Evolutionary conservation across 2,113 vertebrate genomes (phyloP).

Genomic region (Zootoca vivipara): DNA sequence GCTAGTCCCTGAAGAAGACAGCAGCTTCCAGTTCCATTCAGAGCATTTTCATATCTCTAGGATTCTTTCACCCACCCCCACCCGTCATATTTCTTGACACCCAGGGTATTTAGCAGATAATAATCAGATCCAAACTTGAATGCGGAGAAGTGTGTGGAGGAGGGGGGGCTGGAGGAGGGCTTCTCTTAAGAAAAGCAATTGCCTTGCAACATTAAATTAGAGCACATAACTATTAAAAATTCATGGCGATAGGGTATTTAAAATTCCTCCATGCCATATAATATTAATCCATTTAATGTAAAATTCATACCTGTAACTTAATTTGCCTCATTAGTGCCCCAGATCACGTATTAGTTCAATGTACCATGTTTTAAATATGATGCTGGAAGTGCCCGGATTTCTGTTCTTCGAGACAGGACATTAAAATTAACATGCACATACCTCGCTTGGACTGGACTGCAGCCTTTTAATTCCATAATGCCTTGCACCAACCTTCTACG

Average conservation of each 20-base stretch:
- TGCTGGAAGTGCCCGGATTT: slow-evolving; percentile 55
- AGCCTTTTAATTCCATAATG: slow-evolving; percentile 69
- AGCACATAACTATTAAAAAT: slow-evolving; percentile 76
- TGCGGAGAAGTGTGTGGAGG: not conserved
- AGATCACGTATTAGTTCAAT: slow-evolving; percentile 67
- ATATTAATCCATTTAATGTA: slow-evolving; percentile 80
- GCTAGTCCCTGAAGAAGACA: not conserved
- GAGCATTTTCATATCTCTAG: not conserved
- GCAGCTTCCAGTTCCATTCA: not conserved
- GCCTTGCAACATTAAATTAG: slow-evolving; percentile 70
- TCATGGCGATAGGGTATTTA: slow-evolving; percentile 72
- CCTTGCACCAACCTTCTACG: slow-evolving; percentile 49
- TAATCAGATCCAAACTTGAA: slow-evolving; percentile 47
- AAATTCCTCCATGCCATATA: slow-evolving; percentile 76
- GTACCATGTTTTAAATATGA: slow-evolving; percentile 69
- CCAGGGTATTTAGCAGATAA: slow-evolving; percentile 18
- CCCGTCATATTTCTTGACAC: not conserved
- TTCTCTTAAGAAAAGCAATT: slow-evolving; percentile 49
- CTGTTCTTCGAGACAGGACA: slow-evolving; percentile 53
- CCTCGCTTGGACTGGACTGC: slow-evolving; percentile 45
- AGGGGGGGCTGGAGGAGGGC: not conserved
- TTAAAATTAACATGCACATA: slow-evolving; percentile 68
- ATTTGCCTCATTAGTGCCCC: slow-evolving; percentile 72
- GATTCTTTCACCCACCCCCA: not conserved
- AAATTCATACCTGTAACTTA: slow-evolving; percentile 82